These are phyloP conservation scores for Hydrozoanthus tunicans DNA, from an alignment of 64 coral and sea anemone genomes.

Conservation along the genomic window DNA sequence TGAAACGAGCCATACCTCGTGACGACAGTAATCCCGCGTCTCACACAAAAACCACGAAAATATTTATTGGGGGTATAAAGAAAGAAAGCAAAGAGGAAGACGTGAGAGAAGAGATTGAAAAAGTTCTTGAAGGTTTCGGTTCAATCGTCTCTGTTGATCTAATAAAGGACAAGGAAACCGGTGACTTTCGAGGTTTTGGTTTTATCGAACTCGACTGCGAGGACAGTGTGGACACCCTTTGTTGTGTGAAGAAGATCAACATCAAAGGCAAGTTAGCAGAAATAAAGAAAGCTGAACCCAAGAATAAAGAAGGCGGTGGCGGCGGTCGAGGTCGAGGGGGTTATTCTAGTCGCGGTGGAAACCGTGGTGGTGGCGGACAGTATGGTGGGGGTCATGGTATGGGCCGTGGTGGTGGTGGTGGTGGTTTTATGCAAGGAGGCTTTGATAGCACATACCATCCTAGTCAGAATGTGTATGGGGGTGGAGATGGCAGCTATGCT, in stretches of 20 bases:
- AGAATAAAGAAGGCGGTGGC: conserved; percentile 43
- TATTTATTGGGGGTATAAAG: conserved; percentile 90
- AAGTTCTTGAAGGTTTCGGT: conserved; percentile 33
- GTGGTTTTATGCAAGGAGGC: conserved; percentile 39
- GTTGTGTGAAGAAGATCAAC: conserved; percentile 79
- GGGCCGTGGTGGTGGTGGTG: conserved; percentile 41
- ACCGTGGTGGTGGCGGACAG: conserved; percentile 30
- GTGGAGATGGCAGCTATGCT: conserved; percentile 1
- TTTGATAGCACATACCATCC: conserved; percentile 24
- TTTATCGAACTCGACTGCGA: conserved; percentile 85
- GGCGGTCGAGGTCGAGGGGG: conserved; percentile 60
- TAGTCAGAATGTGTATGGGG: conserved; percentile 15
- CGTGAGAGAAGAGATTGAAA: conserved; percentile 51
- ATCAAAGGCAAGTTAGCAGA: conserved; percentile 80
- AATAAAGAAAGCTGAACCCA: conserved; percentile 92
- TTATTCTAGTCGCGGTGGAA: conserved; percentile 34
- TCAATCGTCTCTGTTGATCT: conserved; percentile 60
- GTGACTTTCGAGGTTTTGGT: conserved; percentile 75
- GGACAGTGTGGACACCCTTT: conserved; percentile 83
- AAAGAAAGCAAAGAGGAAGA: conserved; percentile 66
- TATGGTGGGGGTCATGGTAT: conserved; percentile 37
- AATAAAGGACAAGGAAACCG: conserved; percentile 70
- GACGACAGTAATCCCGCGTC: conserved; percentile 67
- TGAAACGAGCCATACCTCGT: conserved; percentile 93
- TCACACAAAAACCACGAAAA: conserved; percentile 87